These are phyloP conservation scores for Bos javanicus DNA, from an alignment of 2,113 vertebrate genomes.

Conservation along the genomic window DNA sequence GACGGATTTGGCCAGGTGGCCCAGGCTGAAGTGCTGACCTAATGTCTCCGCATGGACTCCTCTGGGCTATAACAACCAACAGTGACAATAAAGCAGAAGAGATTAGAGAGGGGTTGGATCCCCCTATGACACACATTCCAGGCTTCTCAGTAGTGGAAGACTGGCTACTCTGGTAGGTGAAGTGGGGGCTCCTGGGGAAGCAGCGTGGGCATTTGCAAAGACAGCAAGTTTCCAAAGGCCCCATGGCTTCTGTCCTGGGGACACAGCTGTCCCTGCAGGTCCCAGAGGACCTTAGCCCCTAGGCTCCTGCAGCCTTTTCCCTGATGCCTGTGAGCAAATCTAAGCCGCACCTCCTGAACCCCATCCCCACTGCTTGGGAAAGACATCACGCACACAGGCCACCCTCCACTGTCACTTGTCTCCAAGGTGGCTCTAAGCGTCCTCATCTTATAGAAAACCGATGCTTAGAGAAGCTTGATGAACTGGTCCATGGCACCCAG, in stretches of 20 bases:
- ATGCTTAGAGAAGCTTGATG: background rate
- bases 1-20: background rate
- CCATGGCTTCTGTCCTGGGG: background rate
- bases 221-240: background rate
- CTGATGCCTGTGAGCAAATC: background rate
- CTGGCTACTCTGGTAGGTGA: background rate
- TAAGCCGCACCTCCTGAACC: fast-evolving
- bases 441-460: background rate
- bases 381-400: fast-evolving
- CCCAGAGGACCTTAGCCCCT: background rate
- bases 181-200: background rate
- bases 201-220: fast-evolving
- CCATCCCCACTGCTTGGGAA: background rate
- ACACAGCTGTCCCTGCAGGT: too few relatives aligned
- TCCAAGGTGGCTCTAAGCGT: background rate
- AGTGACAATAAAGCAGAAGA: background rate
- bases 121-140: background rate
- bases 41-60: background rate
- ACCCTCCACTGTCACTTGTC: background rate
- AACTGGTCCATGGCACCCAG: background rate
- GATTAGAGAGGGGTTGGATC: background rate
- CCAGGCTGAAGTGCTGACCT: background rate
- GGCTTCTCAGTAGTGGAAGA: background rate
- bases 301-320: background rate
- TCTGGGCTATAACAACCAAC: background rate